Conservation (phyloP, 2,797 vertebrate genomes). For the Sylvia borin region DNA sequence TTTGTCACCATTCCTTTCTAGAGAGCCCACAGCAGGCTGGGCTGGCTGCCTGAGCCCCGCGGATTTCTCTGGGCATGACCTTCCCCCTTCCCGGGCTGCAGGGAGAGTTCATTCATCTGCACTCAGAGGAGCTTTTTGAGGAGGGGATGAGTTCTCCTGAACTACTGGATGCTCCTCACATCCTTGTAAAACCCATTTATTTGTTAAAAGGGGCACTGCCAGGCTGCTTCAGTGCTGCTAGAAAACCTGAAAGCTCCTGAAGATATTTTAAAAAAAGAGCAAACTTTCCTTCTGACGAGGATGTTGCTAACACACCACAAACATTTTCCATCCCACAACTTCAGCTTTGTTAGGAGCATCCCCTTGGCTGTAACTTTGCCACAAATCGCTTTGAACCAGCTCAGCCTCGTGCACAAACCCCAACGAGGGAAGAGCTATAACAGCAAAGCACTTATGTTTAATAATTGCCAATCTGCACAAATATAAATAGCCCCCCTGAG, state of each 20-base stretch:
- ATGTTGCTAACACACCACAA: background rate
- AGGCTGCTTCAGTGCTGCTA: background rate
- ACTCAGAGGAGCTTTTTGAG: background rate
- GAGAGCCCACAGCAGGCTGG: background rate
- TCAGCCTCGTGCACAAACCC: background rate
- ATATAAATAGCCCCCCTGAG: background rate
- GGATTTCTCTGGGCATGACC: background rate
- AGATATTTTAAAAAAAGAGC: background rate
- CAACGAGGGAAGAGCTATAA: background rate
- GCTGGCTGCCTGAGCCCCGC: background rate
- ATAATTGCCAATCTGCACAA: constrained; percentile 1
- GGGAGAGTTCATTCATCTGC: background rate
- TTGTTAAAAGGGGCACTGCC: background rate
- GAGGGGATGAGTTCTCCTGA: background rate
- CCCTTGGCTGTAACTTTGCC: background rate
- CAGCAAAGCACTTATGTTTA: background rate
- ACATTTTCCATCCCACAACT: background rate
- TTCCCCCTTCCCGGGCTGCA: background rate
- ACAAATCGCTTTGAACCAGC: background rate
- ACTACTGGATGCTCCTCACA: background rate
- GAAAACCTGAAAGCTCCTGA: background rate
- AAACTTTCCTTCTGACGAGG: background rate
- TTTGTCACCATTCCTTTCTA: background rate
- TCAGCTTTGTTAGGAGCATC: background rate
- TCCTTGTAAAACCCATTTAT: background rate